These are phyloP conservation scores for Scatophagus argus DNA, from an alignment of 2,113 vertebrate genomes.

Conservation along the genomic window DNA sequence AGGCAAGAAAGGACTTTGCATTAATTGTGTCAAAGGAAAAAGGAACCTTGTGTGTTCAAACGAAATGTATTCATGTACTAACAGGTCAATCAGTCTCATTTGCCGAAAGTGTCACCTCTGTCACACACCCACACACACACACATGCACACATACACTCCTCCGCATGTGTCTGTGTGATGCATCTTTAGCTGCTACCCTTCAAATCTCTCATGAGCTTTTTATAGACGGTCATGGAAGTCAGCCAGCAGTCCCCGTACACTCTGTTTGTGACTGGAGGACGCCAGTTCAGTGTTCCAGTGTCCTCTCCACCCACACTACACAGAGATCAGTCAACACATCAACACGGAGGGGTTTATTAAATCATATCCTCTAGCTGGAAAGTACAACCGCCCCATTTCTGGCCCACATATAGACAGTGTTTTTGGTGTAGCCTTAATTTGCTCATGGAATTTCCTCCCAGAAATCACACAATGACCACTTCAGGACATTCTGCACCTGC, in stretches of 20 bases:
- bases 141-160: neutral
- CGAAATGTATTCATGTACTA: neutral
- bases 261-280: conserved; percentile 25
- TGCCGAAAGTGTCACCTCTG: neutral
- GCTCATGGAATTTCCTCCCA: neutral
- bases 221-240: conserved; percentile 54
- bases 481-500: conserved; percentile 8
- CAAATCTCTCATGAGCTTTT: conserved; percentile 43
- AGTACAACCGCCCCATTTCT: neutral
- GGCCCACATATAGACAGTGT: neutral
- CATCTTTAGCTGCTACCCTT: conserved; percentile 43
- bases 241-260: conserved; percentile 37
- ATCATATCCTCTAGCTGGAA: neutral
- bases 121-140: neutral
- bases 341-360: conserved; percentile 3
- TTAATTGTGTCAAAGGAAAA: neutral
- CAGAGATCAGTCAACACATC: conserved; percentile 18
- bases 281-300: conserved; percentile 22
- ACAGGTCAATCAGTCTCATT: neutral
- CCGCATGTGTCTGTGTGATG: neutral
- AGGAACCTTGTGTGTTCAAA: no score
- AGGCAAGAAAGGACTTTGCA: conserved; percentile 5
- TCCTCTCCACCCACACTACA: conserved; percentile 29
- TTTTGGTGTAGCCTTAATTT: conserved; percentile 1
- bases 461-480: conserved; percentile 9